Percentiles rank a stretch among this genome's conserved stretches.
Conservation (phyloP, 2,797 vertebrate species). For the Manis crassicaudata region DNA sequence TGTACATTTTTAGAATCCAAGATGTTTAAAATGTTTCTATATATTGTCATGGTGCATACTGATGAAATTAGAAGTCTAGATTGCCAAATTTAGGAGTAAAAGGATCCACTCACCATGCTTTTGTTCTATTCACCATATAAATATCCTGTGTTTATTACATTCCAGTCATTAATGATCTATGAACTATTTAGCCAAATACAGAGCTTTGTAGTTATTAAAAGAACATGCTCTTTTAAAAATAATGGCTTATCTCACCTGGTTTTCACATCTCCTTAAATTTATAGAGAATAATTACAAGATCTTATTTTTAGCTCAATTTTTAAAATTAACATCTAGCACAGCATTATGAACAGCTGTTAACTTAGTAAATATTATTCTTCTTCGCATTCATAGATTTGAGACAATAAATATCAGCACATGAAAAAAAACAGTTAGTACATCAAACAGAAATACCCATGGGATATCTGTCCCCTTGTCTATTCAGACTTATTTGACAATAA, state of each 20-base stretch:
- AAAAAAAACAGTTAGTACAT: constrained; percentile 70
- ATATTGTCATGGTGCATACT: background rate
- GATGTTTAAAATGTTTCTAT: background rate
- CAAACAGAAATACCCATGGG: constrained; percentile 69
- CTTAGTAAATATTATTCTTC: constrained; percentile 71
- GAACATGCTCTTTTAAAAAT: background rate
- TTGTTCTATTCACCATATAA: background rate
- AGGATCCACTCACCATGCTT: background rate
- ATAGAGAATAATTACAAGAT: background rate
- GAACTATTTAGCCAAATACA: background rate
- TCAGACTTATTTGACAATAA: constrained; percentile 67
- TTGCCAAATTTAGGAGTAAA: background rate
- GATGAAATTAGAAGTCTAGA: background rate
- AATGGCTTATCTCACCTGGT: background rate
- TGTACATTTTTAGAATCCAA: background rate
- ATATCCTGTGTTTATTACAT: background rate
- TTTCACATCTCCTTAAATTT: constrained; percentile 7
- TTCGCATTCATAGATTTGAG: constrained; percentile 68
- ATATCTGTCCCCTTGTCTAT: constrained; percentile 64
- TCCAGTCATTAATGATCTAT: background rate
- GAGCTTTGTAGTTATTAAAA: background rate
- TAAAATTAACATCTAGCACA: constrained; percentile 1
- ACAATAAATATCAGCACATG: constrained; percentile 72
- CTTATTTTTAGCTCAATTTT: constrained; percentile 33
- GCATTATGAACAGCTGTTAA: constrained; percentile 50